phyloP scores from a whole-genome alignment of 2,113 vertebrate species.

The Anolis carolinensis region DNA sequence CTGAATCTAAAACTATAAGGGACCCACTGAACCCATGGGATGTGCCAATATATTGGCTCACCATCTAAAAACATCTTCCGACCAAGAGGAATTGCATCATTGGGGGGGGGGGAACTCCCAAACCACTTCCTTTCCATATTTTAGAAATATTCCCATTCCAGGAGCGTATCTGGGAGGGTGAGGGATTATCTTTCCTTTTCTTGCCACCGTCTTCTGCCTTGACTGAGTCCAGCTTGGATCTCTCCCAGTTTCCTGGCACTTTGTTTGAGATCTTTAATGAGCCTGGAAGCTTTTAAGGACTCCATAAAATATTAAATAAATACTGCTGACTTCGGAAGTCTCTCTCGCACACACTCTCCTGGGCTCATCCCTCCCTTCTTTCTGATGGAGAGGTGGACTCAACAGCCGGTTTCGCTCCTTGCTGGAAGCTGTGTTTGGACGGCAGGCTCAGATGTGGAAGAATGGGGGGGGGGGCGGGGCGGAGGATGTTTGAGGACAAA shows the following conservation, averaged over 20 bases:
- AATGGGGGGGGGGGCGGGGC: slow-evolving; percentile 19
- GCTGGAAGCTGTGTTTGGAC: neutral
- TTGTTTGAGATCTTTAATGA: slow-evolving; percentile 13
- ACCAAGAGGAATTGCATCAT: too few species aligned
- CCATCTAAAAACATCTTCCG: too few species aligned
- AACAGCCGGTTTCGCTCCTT: neutral
- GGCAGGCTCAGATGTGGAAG: neutral
- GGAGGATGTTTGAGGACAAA: slow-evolving; percentile 70
- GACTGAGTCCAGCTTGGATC: slow-evolving; percentile 9
- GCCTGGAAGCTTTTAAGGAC: neutral
- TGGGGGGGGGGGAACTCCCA: too few species aligned
- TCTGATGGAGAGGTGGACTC: neutral
- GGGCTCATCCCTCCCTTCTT: neutral
- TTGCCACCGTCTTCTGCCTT: neutral
- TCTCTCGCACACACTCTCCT: too few species aligned
- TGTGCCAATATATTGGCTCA: too few species aligned
- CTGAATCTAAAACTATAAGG: too few species aligned
- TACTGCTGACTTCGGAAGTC: slow-evolving; percentile 1
- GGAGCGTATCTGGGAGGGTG: too few species aligned
- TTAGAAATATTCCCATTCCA: neutral
- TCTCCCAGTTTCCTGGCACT: neutral
- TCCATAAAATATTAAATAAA: slow-evolving; percentile 35
- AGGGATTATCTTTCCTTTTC: neutral
- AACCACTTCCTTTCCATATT: neutral
- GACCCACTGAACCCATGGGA: too few species aligned